A percentile compares a stretch with the other conserved stretches of the same genome.
Conservation (phyloP, 2,113 vertebrate species). For the Boulengerochromis microlepis region DNA sequence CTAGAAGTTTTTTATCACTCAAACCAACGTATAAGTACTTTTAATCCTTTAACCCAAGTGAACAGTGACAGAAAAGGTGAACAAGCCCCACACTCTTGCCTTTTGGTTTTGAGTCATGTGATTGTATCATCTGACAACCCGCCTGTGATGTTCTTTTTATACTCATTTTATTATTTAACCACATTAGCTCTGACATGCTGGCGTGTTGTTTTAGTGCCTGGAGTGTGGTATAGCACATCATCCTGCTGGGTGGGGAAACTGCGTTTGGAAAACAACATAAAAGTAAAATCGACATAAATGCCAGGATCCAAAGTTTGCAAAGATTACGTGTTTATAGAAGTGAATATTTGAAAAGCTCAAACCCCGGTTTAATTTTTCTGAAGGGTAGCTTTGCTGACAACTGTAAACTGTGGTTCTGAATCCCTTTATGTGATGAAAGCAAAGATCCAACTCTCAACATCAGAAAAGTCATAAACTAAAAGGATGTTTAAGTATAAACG, state of each 20-base stretch:
- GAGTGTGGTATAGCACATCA: background rate
- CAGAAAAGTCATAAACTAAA: conserved; percentile 21
- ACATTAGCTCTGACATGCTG: background rate
- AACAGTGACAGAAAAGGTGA: background rate
- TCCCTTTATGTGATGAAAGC: conserved; percentile 8
- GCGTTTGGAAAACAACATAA: background rate
- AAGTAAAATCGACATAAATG: background rate
- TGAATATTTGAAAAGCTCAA: conserved; percentile 13
- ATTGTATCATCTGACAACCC: background rate
- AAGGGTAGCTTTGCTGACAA: conserved; percentile 25
- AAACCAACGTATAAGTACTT: background rate
- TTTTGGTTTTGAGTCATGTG: background rate
- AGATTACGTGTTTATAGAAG: background rate
- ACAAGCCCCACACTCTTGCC: background rate
- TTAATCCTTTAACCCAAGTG: background rate
- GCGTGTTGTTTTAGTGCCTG: background rate
- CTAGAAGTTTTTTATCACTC: background rate
- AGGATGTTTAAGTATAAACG: conserved; percentile 18
- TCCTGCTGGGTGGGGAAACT: background rate
- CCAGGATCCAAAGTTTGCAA: background rate
- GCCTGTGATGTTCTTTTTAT: background rate
- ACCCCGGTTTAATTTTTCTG: conserved; percentile 9
- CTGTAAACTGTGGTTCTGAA: conserved; percentile 34
- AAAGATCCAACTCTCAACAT: conserved; percentile 6
- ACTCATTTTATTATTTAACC: background rate